Evolutionary conservation across 2,888 invertebrate genomes (phyloP), one percentile per base, ranked within the genome.

Genomic region (Parelbella ahira): DNA sequence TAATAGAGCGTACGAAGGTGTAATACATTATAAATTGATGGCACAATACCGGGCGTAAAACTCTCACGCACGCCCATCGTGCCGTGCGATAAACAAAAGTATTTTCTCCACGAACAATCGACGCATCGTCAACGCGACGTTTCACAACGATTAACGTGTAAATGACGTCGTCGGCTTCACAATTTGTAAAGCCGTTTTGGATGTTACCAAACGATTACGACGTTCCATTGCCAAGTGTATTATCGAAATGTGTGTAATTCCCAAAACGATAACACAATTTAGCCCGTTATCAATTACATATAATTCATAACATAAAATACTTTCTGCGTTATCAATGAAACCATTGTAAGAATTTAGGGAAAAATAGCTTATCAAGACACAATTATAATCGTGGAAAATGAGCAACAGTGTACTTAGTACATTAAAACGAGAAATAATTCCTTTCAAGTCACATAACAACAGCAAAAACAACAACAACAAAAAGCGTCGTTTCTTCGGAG

Each of bases 1-100:
- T 80, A 82, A 80, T 81, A 80, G 83, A 82, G 81, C 82, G 70
- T 77, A 73, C 64, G 62, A 56, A 65, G 50, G 58, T 68, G 70
- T 78, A 79, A 78, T 75, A 75, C 68, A 75, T 73, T 77, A 78
- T 77, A 69, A 63, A 67, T 71, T 74, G 67, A 71, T 71, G 61
- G 69, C 62, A 78, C 72, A 72, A 75, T 68, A 70, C 71, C 68
- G 63, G 58, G 58, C 66, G 64, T 12, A 63, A 59, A 68, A 73
- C 72, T 83, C 83, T 81, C 83, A 81, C 76, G 75, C 75, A 67
- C 65, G 60, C 29, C 68, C 60, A 81, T 79, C 81, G 78, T 81
- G 60, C 68, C 65, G 63, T 70, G 71, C 71, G 75, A 76, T 77
- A 34, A 34, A 34, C 34, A 76, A 74, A 71, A 72, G 69, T 67